Evolutionary conservation across 2,797 vertebrate genomes (phyloP).

Genomic region (Salmo trutta): DNA sequence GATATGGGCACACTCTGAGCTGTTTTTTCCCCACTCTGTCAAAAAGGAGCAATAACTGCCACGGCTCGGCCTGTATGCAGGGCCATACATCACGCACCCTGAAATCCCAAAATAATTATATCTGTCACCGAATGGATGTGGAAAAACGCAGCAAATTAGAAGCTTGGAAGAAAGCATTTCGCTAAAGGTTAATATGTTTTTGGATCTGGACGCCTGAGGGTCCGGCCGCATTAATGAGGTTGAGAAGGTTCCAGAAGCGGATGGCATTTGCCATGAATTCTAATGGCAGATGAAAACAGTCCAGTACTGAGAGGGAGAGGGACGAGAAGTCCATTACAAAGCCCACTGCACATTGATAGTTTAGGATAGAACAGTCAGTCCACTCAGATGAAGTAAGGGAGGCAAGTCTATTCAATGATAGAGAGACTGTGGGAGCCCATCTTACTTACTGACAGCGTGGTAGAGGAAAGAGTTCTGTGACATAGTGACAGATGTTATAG

Average conservation of each 20-base stretch:
- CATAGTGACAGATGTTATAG: background rate
- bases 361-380: background rate
- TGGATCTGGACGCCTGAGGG: constrained; percentile 56
- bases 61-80: constrained; percentile 12
- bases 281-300: constrained; percentile 36
- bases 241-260: constrained; percentile 50
- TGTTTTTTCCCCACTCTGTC: constrained; percentile 12
- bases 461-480: background rate
- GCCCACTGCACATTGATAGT: background rate
- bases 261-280: constrained; percentile 50
- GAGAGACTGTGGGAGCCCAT: background rate
- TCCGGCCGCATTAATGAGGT: constrained; percentile 61
- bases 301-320: background rate
- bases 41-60: constrained; percentile 40
- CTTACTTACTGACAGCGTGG: background rate
- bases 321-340: constrained; percentile 1
- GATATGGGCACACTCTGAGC: constrained; percentile 3
- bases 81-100: constrained; percentile 51
- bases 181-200: constrained; percentile 71
- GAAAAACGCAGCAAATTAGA: constrained; percentile 7
- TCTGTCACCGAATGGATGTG: constrained; percentile 21
- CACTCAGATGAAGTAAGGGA: background rate
- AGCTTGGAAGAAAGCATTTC: constrained; percentile 23
- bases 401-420: background rate
- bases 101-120: constrained; percentile 47